These are phyloP conservation scores for Drosophila mercatorum DNA, from an alignment of 2,888 invertebrate species.

Conservation along the genomic window DNA sequence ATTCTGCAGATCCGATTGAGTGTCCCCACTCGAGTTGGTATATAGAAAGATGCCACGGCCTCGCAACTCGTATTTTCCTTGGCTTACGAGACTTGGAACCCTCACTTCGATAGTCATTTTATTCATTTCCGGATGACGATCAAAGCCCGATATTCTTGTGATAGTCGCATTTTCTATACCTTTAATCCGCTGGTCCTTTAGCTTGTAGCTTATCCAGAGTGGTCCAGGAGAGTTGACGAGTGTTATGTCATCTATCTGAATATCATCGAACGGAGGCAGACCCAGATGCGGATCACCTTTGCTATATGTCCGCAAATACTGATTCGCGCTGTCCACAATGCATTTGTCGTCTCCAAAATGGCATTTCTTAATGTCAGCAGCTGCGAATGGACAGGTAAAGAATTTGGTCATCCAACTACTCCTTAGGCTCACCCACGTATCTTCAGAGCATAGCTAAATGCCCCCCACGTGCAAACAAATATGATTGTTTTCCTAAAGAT, in stretches of 20 bases:
- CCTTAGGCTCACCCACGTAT: constrained; percentile 20
- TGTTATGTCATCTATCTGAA: constrained; percentile 15
- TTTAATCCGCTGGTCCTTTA: constrained; percentile 20
- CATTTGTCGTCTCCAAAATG: constrained; percentile 29
- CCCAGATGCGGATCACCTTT: constrained; percentile 21
- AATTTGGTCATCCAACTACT: background rate
- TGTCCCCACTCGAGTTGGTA: constrained; percentile 25
- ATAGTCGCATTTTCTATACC: constrained; percentile 39
- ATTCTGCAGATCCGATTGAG: constrained; percentile 33
- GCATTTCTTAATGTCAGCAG: constrained; percentile 33
- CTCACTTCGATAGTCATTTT: constrained; percentile 4
- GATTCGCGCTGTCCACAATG: constrained; percentile 17
- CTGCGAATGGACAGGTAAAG: constrained; percentile 1
- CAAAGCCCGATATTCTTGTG: constrained; percentile 7
- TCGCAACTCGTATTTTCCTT: constrained; percentile 29
- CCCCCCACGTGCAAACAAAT: background rate
- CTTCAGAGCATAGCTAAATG: background rate
- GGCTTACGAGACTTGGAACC: constrained; percentile 23
- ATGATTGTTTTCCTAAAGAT: constrained; percentile 9
- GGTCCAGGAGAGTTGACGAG: constrained; percentile 22
- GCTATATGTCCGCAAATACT: constrained; percentile 14
- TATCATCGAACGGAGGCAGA: constrained; percentile 14
- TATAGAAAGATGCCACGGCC: constrained; percentile 34
- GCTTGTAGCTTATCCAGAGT: constrained; percentile 24
- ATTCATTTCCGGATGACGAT: constrained; percentile 1